Evolutionary conservation across 2,113 vertebrate species (phyloP).

Genomic region (Urocynchramus pylzowi): DNA sequence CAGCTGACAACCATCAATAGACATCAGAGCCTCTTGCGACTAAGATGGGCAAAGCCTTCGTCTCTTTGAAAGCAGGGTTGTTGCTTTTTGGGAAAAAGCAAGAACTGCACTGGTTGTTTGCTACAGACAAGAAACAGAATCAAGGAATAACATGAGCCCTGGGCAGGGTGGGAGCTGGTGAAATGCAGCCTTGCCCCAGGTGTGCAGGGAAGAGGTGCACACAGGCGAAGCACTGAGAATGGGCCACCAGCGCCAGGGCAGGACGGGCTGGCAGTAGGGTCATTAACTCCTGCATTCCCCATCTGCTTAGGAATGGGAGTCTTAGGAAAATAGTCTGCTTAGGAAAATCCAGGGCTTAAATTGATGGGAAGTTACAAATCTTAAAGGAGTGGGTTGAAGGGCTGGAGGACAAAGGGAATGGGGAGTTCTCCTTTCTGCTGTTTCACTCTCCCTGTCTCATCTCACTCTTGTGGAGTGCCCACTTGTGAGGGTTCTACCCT

Average conservation of each 20-base stretch:
- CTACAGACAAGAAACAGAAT: neutral
- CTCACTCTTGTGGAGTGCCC: neutral
- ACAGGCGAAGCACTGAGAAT: neutral
- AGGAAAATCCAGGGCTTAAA: neutral
- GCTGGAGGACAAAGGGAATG: neutral
- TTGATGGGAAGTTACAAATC: neutral
- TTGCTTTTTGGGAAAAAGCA: neutral
- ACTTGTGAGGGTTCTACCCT: neutral
- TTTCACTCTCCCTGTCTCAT: neutral
- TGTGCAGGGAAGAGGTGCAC: neutral
- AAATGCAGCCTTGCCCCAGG: neutral
- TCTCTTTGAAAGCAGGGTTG: neutral
- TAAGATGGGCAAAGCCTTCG: rapidly evolving
- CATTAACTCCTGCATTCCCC: neutral
- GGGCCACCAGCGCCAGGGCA: neutral
- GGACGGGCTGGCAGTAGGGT: neutral
- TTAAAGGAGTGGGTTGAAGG: neutral
- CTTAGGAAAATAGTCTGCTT: too few relatives aligned
- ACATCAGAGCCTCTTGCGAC: neutral
- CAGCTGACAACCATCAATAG: neutral
- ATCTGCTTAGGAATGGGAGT: neutral
- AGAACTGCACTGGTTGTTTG: neutral
- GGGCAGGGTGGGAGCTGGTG: neutral
- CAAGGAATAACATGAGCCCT: neutral
- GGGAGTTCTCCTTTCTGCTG: neutral